Conservation (phyloP, 2,797 vertebrate genomes). For the Anisognathus igniventris region DNA sequence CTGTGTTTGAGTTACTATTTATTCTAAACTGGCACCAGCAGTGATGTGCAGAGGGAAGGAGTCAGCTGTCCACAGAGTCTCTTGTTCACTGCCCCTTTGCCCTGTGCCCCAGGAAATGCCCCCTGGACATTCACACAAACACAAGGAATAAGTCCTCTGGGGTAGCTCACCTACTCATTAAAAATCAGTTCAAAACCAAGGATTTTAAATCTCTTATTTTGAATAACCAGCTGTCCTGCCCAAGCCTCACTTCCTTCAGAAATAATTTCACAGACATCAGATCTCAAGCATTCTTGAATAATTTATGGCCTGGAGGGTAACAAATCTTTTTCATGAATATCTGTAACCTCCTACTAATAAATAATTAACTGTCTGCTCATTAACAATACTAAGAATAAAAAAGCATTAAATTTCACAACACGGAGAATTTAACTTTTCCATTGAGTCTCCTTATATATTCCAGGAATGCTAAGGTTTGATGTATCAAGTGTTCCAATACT, state of each 20-base stretch:
- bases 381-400: not conserved
- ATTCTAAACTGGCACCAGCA: not conserved
- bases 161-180: not conserved
- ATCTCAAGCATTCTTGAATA: conserved; percentile 52
- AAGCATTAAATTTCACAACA: not conserved
- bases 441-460: not conserved
- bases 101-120: not conserved
- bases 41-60: not conserved
- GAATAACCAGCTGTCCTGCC: not conserved
- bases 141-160: not conserved
- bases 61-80: not conserved
- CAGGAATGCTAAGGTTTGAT: conserved; percentile 39
- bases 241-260: not conserved
- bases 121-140: not conserved
- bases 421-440: not conserved
- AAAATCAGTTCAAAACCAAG: not conserved
- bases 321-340: conserved; percentile 36
- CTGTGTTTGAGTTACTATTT: not conserved
- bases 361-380: conserved; percentile 11
- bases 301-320: not conserved
- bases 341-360: conserved; percentile 8
- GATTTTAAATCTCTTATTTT: not conserved
- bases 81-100: not conserved
- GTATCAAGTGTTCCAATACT: conserved; percentile 35
- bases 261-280: conserved; percentile 16